Evolutionary conservation across 2,888 invertebrate species (phyloP).

Genomic region (Colostygia pectinataria): DNA sequence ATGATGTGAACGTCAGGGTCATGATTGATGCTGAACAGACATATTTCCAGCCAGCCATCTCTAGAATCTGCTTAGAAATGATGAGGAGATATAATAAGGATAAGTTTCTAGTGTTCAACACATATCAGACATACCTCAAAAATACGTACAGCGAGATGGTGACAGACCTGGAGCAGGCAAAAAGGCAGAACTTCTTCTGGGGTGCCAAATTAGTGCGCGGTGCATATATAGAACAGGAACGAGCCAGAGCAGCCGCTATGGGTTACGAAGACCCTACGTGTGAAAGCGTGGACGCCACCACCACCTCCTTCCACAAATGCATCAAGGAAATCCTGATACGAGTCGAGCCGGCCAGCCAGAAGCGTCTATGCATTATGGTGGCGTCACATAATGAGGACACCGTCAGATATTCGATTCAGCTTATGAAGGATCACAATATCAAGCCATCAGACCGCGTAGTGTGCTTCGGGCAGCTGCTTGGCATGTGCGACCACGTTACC

Average conservation of each 20-base stretch:
- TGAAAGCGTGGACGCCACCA: slow-evolving; percentile 94
- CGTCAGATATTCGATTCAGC: slow-evolving; percentile 96
- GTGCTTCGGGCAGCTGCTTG: slow-evolving; percentile 98
- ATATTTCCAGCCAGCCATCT: slow-evolving; percentile 99
- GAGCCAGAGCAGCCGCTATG: slow-evolving; percentile 94
- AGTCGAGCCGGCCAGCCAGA: slow-evolving; percentile 87
- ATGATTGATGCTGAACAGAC: slow-evolving; percentile 99
- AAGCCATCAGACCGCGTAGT: slow-evolving; percentile 96
- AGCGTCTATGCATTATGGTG: slow-evolving; percentile 96
- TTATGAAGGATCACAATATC: slow-evolving; percentile 97
- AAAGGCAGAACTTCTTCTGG: slow-evolving; percentile 98
- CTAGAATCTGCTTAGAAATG: slow-evolving; percentile 97
- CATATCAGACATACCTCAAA: slow-evolving; percentile 98
- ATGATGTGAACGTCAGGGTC: slow-evolving; percentile 95
- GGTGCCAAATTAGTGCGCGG: slow-evolving; percentile 99
- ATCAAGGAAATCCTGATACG: slow-evolving; percentile 92
- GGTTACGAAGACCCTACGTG: slow-evolving; percentile 98
- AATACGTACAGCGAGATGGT: slow-evolving; percentile 93
- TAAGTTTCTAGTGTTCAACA: slow-evolving; percentile 97
- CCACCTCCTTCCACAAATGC: slow-evolving; percentile 96
- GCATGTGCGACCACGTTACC: slow-evolving; percentile 99
- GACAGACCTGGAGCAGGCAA: slow-evolving; percentile 97
- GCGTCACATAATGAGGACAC: slow-evolving; percentile 99
- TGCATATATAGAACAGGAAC: slow-evolving; percentile 98
- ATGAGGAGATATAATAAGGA: slow-evolving; percentile 98